Base-by-base conservation (phyloP, 37 sponge, comb jelly and placozoan genomes). In the Spongia lamella region DNA sequence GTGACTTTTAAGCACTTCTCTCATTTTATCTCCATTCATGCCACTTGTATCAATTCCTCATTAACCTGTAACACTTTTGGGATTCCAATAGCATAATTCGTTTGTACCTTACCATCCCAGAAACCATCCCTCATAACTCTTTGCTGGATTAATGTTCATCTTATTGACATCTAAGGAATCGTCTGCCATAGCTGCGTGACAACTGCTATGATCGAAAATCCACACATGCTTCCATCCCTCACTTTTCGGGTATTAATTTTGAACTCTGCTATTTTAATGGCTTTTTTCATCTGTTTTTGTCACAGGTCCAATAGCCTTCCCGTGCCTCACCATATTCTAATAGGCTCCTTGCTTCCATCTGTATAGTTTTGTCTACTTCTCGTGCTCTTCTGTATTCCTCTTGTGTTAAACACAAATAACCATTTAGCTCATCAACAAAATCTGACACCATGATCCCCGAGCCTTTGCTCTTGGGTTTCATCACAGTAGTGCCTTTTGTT, bases 131-230 rank as follows among this genome's bases (percentile, higher is more conserved):
- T 20, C 68, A 73, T 59, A 34, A 30, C 22, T 2, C 68, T 53
- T 25, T 83, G 77, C 22, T 22, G 76, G 76, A 14, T 67, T 50
- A 4, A 60, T 54, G 15, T 83, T 74, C 75, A 82, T 73, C 11
- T 51, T 15, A 14, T 7, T 9, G 0, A 63, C 83, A 31, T 75
- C 40, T 6, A 83, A 26, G 9, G 70, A 75, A 67, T 75, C 83
- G 1, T 76, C 84, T 20, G 77, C 63, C 68, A 67, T 73, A 38
- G 79, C 86, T 4, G 63, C 52, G 29, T 77, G 84, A 61, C 78
- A 79, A 17, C 71, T 52, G 26, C 79, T 78, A 5, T 85, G 79
- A 61, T 85, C 85, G 64, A 84, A 84, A 3, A 84, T 55, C 86
- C 79, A 73, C 1, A 66, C 33, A 6, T 62, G 35, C 37, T 27